Conservation (phyloP, 2,888 invertebrate species). For the Alcis repandata region DNA sequence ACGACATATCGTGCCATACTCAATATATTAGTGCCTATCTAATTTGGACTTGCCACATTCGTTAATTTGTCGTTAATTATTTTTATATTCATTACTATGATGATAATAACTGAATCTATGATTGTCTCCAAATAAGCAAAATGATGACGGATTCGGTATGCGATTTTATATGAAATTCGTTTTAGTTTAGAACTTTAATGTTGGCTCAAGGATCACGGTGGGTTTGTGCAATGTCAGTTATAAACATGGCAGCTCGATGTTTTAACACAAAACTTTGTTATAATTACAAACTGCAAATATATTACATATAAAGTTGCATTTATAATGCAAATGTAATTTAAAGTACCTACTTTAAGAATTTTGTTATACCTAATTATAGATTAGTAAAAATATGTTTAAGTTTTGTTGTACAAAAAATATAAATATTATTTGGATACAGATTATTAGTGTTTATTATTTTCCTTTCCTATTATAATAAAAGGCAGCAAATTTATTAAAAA, state of each 20-base stretch:
- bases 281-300: neutral
- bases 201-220: no score
- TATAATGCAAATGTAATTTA: conserved; percentile 2
- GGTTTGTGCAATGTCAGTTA: no score
- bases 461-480: neutral
- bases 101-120: neutral
- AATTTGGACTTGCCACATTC: neutral
- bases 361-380: neutral
- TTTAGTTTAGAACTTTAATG: no score
- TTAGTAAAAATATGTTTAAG: neutral
- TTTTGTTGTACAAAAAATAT: conserved; percentile 8
- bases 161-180: neutral
- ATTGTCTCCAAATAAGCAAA: neutral
- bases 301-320: conserved; percentile 2
- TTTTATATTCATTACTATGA: neutral
- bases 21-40: conserved; percentile 34
- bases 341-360: neutral
- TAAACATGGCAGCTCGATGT: no score
- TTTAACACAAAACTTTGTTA: no score
- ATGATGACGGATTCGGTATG: no score
- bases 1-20: conserved; percentile 63
- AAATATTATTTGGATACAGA: conserved; percentile 2
- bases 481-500: neutral
- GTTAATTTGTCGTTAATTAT: neutral
- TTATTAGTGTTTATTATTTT: neutral